Evolutionary conservation across 2,888 invertebrate species (phyloP), one percentile per base, ranked within the genome.

Genomic region (Lasioglossum malachurum): DNA sequence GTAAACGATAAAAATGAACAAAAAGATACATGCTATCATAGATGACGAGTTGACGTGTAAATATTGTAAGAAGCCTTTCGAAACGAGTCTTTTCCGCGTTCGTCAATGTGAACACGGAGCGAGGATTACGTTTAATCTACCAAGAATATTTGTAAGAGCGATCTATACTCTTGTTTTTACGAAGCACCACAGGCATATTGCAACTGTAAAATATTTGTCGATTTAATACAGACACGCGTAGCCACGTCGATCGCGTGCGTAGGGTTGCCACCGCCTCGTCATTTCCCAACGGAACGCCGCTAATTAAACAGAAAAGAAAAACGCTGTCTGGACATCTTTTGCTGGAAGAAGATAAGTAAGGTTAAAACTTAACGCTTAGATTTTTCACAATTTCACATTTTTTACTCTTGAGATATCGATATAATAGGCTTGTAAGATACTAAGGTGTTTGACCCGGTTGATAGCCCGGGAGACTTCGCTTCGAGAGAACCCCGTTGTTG

Each of bases 41-140:
- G 87, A 75, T 38, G 75, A 76, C n/a, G 82, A 86, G 83, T 82
- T 80, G 79, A 86, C 82, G 88, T 93, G 92, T 93, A 93, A 89
- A 93, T 93, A 92, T 76, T 93, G 91, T 92, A 92, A 92, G 90
- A 92, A 92, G 88, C 88, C 88, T 91, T 91, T 80, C 31, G 74
- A 79, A 75, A 53, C 81, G 79, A 67, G 53, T 77, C 38, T 53
- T 75, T 82, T 75, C 53, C 49, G 78, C 83, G 83, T 80, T 67
- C 71, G 78, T 10, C 78, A 5, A 35, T 44, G 77, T 23, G 81
- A 71, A 46, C 31, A 67, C 75, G 80, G 75, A 10, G 35, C 80
- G 60, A 74, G 75, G 74, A 82, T 78, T 74, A 12, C 49, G n/a
- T 76, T 71, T 38, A 74, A 78, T 73, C 64, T 46, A 72, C 14